These are phyloP conservation scores for Machimus atricapillus DNA, from an alignment of 2,888 invertebrate genomes.

Conservation along the genomic window DNA sequence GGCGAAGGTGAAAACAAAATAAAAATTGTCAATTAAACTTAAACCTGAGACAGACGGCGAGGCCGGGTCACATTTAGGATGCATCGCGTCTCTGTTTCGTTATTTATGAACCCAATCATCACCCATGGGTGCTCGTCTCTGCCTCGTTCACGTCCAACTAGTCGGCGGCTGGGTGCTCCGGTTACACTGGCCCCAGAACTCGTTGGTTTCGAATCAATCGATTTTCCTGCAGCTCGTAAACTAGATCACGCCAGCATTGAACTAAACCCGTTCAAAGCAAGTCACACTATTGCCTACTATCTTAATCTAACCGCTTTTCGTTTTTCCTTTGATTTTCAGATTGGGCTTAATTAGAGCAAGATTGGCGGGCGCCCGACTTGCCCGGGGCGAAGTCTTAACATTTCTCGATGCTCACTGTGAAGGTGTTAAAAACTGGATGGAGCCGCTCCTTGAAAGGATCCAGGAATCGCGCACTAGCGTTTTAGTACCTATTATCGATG, in stretches of 20 bases:
- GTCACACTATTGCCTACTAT: neutral
- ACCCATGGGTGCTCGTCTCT: neutral
- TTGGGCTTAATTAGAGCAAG: constrained; percentile 91
- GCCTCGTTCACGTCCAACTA: neutral
- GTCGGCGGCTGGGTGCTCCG: neutral
- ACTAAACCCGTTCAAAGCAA: neutral
- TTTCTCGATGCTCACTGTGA: constrained; percentile 95
- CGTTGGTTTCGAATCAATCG: neutral
- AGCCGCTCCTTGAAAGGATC: constrained; percentile 87
- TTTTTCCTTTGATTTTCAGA: constrained; percentile 57
- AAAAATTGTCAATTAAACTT: constrained; percentile 14
- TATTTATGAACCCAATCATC: constrained; percentile 6
- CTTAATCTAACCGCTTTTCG: neutral
- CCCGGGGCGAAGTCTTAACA: constrained; percentile 79
- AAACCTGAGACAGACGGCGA: neutral
- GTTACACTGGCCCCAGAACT: constrained; percentile 2
- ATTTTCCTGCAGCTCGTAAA: constrained; percentile 6
- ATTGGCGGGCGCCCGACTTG: constrained; percentile 84
- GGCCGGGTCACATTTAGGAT: neutral
- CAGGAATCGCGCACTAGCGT: constrained; percentile 81
- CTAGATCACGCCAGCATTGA: neutral
- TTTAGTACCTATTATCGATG: constrained; percentile 93
- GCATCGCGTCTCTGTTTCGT: neutral
- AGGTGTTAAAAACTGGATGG: constrained; percentile 80
- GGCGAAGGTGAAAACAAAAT: constrained; percentile 11